Percentiles rank a stretch among this genome's conserved stretches.
Evolutionary conservation across 1,140 invertebrate species (phyloP).

Genomic region (Chymomyza costata): DNA sequence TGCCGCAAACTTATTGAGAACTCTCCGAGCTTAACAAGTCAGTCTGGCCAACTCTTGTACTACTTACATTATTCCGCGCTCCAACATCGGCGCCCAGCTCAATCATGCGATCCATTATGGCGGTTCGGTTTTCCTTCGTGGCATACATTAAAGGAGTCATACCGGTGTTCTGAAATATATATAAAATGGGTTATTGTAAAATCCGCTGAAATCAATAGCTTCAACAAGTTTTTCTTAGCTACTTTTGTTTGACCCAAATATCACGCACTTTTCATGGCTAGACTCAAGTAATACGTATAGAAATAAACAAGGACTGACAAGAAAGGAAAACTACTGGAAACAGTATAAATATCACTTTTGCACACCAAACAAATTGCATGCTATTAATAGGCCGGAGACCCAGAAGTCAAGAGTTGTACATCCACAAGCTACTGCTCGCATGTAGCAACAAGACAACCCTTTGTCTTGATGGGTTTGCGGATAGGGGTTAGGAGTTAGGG

Average conservation of each 20-base stretch:
- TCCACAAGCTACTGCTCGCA: no score
- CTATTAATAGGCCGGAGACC: slow-evolving; percentile 15
- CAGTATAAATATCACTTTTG: slow-evolving; percentile 38
- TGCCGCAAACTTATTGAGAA: no score
- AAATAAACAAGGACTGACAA: no score
- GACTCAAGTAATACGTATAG: no score
- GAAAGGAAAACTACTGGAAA: no score
- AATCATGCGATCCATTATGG: slow-evolving; percentile 91
- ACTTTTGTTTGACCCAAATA: neutral
- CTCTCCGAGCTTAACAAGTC: no score
- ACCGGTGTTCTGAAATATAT: slow-evolving; percentile 86
- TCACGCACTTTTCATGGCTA: no score
- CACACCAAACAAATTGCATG: slow-evolving; percentile 42
- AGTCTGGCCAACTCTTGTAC: slow-evolving; percentile 7
- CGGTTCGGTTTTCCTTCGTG: slow-evolving; percentile 93
- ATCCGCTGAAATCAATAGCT: no score
- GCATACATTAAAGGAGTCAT: slow-evolving; percentile 97
- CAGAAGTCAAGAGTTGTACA: slow-evolving; percentile 1
- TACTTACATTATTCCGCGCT: slow-evolving; percentile 91
- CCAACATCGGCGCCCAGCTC: slow-evolving; percentile 94
- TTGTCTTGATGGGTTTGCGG: slow-evolving; percentile 3
- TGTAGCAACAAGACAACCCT: slow-evolving; percentile 14
- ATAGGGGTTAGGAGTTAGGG: no score
- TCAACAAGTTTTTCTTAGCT: no score
- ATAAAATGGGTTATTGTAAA: no score